Evolutionary conservation across 2,888 invertebrate genomes (phyloP), one percentile per base, ranked within the genome.

Genomic region (Esperia sulphurella): DNA sequence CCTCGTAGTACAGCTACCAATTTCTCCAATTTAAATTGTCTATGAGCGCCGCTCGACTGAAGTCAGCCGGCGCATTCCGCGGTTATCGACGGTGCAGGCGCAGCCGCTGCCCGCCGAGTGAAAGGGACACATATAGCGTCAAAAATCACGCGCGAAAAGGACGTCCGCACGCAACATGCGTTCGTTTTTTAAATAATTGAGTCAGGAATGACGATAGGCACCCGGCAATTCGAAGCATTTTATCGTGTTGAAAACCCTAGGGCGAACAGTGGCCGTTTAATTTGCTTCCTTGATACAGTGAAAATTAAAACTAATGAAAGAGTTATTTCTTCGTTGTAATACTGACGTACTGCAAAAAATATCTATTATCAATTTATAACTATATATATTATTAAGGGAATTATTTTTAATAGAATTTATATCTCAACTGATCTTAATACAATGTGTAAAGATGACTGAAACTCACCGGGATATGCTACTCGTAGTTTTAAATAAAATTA

Each of bases 11-110:
- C 77, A 63, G 67, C 78, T 79, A 82, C 83, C 82, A 87, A 88
- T 88, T 85, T 84, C 84, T 85, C 79, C 78, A 83, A 85, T 87
- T 87, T 86, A 86, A 87, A 86, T 85, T 80, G 81, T 87, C 88
- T 88, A 88, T 87, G 87, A 86, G 75, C 72, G 71, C 82, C 83
- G 79, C 72, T 71, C 79, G 81, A 80, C 82, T 88, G 86, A 87
- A 87, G 84, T 85, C 79, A 81, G 85, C 86, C 88, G 89, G 79
- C 85, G 66, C 87, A 88, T 89, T 88, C 87, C 85, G 65, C 65
- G 69, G 76, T 84, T 88, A 88, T 87, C 87, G 79, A 72, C 75
- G 70, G 65, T 78, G 82, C 83, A 68, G 73, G 76, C 80, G 83
- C 86, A 79, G 72, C 72, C 70, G 77, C 61, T 61, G 61, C 53